Percentiles rank a stretch among this genome's conserved stretches.
These are phyloP conservation scores for Etheostoma spectabile DNA, from an alignment of 2,113 vertebrate species.

Conservation along the genomic window DNA sequence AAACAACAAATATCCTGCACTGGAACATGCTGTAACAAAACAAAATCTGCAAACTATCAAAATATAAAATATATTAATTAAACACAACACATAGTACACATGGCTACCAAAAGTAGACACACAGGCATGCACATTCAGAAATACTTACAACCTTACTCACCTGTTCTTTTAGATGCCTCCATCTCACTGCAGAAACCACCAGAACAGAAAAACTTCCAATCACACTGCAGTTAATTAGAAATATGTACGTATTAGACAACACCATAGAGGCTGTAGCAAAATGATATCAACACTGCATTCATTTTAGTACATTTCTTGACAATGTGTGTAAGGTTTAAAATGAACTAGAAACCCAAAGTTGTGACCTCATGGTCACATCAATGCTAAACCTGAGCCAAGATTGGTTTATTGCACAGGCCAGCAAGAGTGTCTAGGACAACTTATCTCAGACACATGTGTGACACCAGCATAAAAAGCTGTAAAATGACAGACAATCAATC, in stretches of 20 bases:
- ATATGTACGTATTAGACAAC: not conserved
- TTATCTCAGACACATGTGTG: slow-evolving; percentile 18
- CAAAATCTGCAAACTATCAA: not conserved
- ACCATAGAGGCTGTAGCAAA: not conserved
- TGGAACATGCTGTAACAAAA: not conserved
- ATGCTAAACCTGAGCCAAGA: not conserved
- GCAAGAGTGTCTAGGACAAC: not conserved
- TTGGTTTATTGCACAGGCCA: not conserved
- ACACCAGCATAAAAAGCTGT: not conserved
- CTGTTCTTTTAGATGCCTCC: slow-evolving; percentile 77
- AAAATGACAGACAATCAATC: not conserved
- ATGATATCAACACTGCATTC: not conserved
- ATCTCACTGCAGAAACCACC: slow-evolving; percentile 77
- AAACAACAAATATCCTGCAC: not conserved
- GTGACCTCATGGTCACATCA: not conserved
- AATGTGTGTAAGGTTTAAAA: not conserved
- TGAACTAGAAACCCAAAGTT: not conserved
- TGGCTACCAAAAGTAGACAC: not conserved
- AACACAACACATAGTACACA: not conserved
- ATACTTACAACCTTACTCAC: slow-evolving; percentile 57
- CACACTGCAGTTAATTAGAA: slow-evolving; percentile 67
- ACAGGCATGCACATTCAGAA: not conserved
- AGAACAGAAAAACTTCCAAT: slow-evolving; percentile 83
- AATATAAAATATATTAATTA: not conserved
- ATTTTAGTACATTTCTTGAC: not conserved